Conservation (phyloP, 1,140 invertebrate species). For the Drosophila paulistorum region DNA sequence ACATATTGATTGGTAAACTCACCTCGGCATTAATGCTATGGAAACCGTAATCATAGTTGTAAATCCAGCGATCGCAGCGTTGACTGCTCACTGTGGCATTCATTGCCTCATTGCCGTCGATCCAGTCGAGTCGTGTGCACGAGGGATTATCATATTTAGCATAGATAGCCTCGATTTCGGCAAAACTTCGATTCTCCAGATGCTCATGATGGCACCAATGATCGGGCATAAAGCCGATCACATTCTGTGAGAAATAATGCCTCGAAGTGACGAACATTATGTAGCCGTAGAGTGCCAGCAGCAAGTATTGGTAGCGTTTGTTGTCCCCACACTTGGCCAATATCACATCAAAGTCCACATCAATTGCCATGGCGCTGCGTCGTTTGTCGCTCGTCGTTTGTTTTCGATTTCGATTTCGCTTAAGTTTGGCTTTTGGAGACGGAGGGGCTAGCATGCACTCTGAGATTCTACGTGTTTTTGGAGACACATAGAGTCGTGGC, state of each 20-base stretch:
- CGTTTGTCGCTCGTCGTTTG: conserved; percentile 1
- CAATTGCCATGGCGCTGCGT: conserved; percentile 15
- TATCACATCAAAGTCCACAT: conserved; percentile 85
- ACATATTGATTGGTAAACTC: conserved; percentile 11
- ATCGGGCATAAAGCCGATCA: conserved; percentile 84
- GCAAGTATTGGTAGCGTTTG: conserved; percentile 85
- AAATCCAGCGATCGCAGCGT: conserved; percentile 83
- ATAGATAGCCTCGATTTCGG: conserved; percentile 61
- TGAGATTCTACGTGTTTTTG: conserved; percentile 19
- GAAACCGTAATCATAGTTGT: conserved; percentile 83
- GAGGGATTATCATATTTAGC: conserved; percentile 54
- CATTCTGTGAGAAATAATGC: conserved; percentile 85
- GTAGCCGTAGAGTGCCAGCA: conserved; percentile 84
- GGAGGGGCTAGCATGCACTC: conserved; percentile 16
- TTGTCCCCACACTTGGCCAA: conserved; percentile 86
- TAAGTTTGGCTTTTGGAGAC: background rate
- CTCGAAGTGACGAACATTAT: conserved; percentile 84
- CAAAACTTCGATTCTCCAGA: conserved; percentile 56
- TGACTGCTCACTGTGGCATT: conserved; percentile 55
- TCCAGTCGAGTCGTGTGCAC: conserved; percentile 60
- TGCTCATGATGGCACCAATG: conserved; percentile 82
- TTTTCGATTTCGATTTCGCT: background rate
- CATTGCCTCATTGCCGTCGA: conserved; percentile 18
- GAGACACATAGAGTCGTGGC: background rate
- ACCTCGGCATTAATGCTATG: conserved; percentile 85